These are phyloP conservation scores for Halcyon senegalensis DNA, from an alignment of 2,113 vertebrate genomes.

Conservation along the genomic window DNA sequence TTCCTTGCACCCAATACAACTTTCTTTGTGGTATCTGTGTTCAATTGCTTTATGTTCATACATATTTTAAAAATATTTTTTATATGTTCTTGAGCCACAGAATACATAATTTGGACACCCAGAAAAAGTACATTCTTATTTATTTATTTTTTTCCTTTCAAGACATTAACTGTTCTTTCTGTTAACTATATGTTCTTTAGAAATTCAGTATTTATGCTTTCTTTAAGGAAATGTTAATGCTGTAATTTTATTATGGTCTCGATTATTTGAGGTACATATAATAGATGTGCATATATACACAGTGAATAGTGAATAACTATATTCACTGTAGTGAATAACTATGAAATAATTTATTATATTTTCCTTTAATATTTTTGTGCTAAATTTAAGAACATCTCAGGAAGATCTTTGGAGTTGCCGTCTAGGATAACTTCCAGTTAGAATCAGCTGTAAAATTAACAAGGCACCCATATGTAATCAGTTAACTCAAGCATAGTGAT, in stretches of 20 bases:
- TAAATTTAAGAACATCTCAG: slow-evolving; percentile 22
- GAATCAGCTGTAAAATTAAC: slow-evolving; percentile 79
- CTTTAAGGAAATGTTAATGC: slow-evolving; percentile 2
- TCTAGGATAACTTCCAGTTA: slow-evolving; percentile 74
- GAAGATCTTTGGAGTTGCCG: slow-evolving; percentile 52
- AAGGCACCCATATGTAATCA: slow-evolving; percentile 63
- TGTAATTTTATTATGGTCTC: not conserved
- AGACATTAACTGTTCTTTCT: not conserved
- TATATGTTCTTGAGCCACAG: not conserved
- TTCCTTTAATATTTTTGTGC: not conserved
- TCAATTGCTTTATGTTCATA: not conserved
- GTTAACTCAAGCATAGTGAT: slow-evolving; percentile 70
- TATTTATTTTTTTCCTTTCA: not conserved
- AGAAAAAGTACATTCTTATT: not conserved
- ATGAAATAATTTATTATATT: slow-evolving; percentile 42
- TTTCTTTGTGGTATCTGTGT: not conserved
- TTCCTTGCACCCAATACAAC: not conserved
- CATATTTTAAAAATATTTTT: not conserved
- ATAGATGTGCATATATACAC: not conserved
- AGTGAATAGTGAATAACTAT: not conserved
- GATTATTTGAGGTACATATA: slow-evolving; percentile 67
- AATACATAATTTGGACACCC: not conserved
- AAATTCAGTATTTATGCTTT: not conserved
- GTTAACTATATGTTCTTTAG: slow-evolving; percentile 67
- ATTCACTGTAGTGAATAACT: not conserved